phyloP scores from a whole-genome alignment of 1,140 invertebrate genomes.

The Halictus rubicundus region DNA sequence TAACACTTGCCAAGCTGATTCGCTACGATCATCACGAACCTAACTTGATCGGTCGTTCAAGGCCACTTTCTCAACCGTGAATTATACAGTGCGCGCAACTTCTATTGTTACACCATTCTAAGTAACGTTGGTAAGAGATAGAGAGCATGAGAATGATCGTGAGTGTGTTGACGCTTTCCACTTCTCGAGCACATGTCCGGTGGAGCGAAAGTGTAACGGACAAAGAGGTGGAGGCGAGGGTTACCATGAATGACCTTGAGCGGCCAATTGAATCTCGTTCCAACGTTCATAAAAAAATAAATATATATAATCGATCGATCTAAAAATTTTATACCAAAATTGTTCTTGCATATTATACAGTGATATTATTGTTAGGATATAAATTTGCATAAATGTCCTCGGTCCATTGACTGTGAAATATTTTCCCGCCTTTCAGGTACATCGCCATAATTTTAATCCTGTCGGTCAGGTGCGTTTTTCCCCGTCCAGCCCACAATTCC shows the following conservation, averaged over 20 bases:
- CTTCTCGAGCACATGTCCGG: not conserved
- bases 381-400: no score
- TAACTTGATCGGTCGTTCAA: not conserved
- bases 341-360: no score
- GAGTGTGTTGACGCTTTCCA: not conserved
- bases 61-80: conserved; percentile 1
- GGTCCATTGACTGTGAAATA: no score
- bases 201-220: not conserved
- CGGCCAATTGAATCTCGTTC: not conserved
- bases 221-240: not conserved
- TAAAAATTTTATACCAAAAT: no score
- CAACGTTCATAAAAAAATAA: not conserved
- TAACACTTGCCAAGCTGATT: no score
- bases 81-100: not conserved
- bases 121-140: not conserved
- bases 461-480: no score
- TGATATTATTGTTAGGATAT: no score
- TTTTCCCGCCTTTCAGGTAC: not conserved
- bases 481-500: no score
- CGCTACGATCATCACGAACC: not conserved
- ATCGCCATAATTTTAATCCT: no score
- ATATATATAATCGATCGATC: no score
- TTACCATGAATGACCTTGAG: not conserved
- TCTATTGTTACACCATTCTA: not conserved
- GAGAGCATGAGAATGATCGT: not conserved